Conservation (phyloP, 2,888 invertebrate species). For the Cyrtodaria siliqua region DNA sequence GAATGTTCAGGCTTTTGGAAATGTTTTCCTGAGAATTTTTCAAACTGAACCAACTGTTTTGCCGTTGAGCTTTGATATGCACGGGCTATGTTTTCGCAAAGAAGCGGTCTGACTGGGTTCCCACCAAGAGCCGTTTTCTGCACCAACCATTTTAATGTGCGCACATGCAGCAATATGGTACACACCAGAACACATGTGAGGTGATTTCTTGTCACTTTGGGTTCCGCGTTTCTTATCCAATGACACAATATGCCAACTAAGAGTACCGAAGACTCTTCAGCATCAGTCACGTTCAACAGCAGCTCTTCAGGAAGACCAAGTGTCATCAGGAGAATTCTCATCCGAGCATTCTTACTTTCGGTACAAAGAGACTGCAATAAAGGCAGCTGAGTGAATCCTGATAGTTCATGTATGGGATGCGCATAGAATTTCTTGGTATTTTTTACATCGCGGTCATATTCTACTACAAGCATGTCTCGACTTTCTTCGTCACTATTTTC, state of each 20-base stretch:
- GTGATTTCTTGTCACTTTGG: conserved; percentile 66
- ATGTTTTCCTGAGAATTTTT: conserved; percentile 56
- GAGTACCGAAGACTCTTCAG: conserved; percentile 42
- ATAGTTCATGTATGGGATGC: conserved; percentile 45
- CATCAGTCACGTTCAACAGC: neutral
- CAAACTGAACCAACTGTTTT: conserved; percentile 36
- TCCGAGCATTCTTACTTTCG: conserved; percentile 8
- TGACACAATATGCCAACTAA: conserved; percentile 56
- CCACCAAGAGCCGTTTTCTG: conserved; percentile 29
- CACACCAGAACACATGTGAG: conserved; percentile 64
- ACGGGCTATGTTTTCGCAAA: conserved; percentile 35
- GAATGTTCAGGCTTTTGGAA: conserved; percentile 60
- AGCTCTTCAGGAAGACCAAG: conserved; percentile 20
- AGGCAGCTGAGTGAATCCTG: conserved; percentile 4
- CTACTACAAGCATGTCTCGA: conserved; percentile 60
- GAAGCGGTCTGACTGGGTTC: conserved; percentile 22
- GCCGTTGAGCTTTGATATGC: conserved; percentile 18
- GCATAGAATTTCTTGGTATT: conserved; percentile 68
- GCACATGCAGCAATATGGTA: conserved; percentile 51
- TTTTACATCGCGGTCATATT: conserved; percentile 74
- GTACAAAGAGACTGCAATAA: neutral
- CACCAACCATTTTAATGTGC: conserved; percentile 45
- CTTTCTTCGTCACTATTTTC: conserved; percentile 5
- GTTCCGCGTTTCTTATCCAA: conserved; percentile 74
- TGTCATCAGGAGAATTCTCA: conserved; percentile 22